phyloP scores from a whole-genome alignment of 2,113 vertebrate species.

The Hippocampus abdominalis region DNA sequence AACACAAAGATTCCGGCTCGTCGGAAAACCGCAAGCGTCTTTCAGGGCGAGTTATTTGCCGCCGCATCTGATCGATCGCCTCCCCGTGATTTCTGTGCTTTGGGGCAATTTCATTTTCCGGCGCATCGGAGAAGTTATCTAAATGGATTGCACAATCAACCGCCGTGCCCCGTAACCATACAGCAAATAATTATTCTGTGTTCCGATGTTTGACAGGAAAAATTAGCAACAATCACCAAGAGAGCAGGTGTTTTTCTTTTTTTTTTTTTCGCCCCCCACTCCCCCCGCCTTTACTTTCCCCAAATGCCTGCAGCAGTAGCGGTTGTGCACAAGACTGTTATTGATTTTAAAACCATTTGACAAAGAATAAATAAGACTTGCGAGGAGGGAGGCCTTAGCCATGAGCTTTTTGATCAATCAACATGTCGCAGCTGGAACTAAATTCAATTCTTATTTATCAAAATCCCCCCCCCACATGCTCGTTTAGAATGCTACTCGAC shows the following conservation, averaged over 20 bases:
- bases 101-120: constrained; percentile 72
- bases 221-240: constrained; percentile 79
- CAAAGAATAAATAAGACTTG: constrained; percentile 92
- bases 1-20: constrained; percentile 38
- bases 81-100: constrained; percentile 64
- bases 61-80: constrained; percentile 66
- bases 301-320: constrained; percentile 77
- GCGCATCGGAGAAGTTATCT: constrained; percentile 65
- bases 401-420: constrained; percentile 98
- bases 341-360: constrained; percentile 94
- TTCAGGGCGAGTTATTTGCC: constrained; percentile 61
- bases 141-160: constrained; percentile 80
- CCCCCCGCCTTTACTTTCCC: constrained; percentile 18
- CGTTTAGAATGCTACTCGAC: constrained; percentile 66
- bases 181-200: constrained; percentile 79
- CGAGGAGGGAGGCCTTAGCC: constrained; percentile 88
- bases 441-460: constrained; percentile 99
- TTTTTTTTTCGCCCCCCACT: constrained; percentile 56
- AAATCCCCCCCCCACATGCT: constrained; percentile 76
- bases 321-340: constrained; percentile 82
- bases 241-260: constrained; percentile 82
- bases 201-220: constrained; percentile 87
- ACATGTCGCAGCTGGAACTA: constrained; percentile 90
- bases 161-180: constrained; percentile 75
- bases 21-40: constrained; percentile 37